Base-by-base conservation (phyloP, 2,113 vertebrate species). In the Nipponia nippon region DNA sequence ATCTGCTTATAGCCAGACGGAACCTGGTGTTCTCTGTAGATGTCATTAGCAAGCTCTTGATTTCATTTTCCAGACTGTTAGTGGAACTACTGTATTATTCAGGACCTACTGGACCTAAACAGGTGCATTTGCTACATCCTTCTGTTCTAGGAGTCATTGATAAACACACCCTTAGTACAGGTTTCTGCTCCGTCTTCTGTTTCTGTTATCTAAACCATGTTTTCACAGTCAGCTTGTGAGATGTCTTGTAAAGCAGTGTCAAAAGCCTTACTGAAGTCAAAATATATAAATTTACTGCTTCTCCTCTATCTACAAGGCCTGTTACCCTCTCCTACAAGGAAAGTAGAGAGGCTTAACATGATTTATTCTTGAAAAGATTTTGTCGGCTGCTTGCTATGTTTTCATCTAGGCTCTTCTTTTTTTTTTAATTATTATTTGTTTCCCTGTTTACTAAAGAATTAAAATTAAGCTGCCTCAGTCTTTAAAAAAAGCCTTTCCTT, bases 1-100 rank as follows among this genome's bases (percentile, higher is more conserved):
- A 55, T 91, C 89, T 94, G 93, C 23, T 96, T 82, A 82, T 7
- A 67, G 63, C 46, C 80, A 92, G 94, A 91, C 2, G 0, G 91
- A 78, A 58, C 36, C 65, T 59, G 14, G 4, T 87, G 38, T 29
- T 94, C 72, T 84, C 47, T 26, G 44, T 53, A 63, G 89, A 67
- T 84, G 77, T 71, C 89, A 94, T 94, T 95, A 96, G 30, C 47
- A 82, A 84, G 61, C 42, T 89, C 86, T 67, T 76, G 42, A 82
- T 84, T 93, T 47, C 38, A 38, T 87, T 91, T 95, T 82, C 38
- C 47, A 79, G 61, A 30, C 73, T 91, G 61, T 52, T 84, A 71
- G 67, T 59, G 69, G 69, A 91, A 94, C 62, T 67, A 25, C 42
- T 70, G 19, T 55, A 66, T 91, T 95, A 89, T 75, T 93, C 77